These are phyloP conservation scores for Archips crataeganus DNA, from an alignment of 2,888 invertebrate species.

Conservation along the genomic window DNA sequence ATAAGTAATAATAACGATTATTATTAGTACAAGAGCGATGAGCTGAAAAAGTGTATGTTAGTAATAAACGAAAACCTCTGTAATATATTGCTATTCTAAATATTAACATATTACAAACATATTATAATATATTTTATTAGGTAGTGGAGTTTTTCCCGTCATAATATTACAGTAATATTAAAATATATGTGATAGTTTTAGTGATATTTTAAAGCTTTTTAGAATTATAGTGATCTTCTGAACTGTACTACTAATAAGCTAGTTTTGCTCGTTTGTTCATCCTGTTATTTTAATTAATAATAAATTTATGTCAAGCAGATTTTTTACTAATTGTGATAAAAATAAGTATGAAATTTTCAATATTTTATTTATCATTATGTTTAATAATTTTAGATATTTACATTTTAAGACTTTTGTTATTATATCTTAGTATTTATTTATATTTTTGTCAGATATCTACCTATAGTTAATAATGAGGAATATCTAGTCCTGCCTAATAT, in stretches of 20 bases:
- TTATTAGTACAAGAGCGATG: slow-evolving; percentile 57
- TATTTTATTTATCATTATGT: neutral
- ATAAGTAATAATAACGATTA: slow-evolving; percentile 39
- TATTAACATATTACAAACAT: slow-evolving; percentile 44
- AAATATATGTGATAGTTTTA: slow-evolving; percentile 40
- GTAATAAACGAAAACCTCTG: slow-evolving; percentile 72
- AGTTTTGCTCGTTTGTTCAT: neutral
- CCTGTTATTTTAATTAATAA: neutral
- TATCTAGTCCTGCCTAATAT: slow-evolving; percentile 39
- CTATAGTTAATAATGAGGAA: slow-evolving; percentile 2
- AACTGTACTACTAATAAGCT: neutral
- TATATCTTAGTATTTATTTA: neutral
- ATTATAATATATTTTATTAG: slow-evolving; percentile 45
- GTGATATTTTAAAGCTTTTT: slow-evolving; percentile 39
- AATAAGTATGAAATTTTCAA: neutral
- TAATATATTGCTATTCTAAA: slow-evolving; percentile 60
- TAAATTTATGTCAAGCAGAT: neutral
- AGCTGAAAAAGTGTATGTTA: slow-evolving; percentile 75
- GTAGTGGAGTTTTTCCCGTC: slow-evolving; percentile 46
- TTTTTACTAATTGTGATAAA: neutral
- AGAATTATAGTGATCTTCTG: slow-evolving; percentile 6
- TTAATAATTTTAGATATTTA: neutral
- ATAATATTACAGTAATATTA: slow-evolving; percentile 42
- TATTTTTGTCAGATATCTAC: neutral
- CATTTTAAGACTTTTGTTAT: neutral